A percentile compares a stretch with the other conserved stretches of the same genome.
phyloP scores from a whole-genome alignment of 2,113 vertebrate genomes.

The Galemys pyrenaicus region DNA sequence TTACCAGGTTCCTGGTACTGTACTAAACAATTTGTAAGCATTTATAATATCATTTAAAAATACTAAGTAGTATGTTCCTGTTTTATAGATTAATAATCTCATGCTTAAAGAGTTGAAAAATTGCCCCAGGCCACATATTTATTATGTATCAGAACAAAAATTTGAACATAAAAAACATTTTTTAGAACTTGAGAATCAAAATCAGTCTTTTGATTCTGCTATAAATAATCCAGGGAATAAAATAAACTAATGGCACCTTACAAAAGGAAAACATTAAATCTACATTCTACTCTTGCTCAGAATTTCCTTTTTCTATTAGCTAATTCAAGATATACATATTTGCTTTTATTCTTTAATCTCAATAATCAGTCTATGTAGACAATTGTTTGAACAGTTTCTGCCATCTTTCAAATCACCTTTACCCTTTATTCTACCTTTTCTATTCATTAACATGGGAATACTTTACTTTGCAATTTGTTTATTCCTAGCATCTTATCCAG shows the following conservation, averaged over 20 bases:
- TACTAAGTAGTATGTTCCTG: background rate
- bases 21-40: background rate
- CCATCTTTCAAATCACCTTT: background rate
- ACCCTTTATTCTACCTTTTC: background rate
- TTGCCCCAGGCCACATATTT: background rate
- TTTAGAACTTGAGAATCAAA: background rate
- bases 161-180: background rate
- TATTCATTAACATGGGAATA: background rate
- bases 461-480: background rate
- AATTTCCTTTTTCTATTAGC: background rate
- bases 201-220: background rate
- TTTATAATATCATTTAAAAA: background rate
- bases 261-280: background rate
- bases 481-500: background rate
- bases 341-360: background rate
- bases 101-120: background rate
- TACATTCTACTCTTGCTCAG: background rate
- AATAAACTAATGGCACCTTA: background rate
- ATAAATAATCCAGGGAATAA: background rate
- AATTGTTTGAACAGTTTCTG: background rate
- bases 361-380: background rate
- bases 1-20: background rate
- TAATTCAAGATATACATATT: background rate
- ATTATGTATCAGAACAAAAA: background rate
- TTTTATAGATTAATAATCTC: background rate